Base-by-base conservation (phyloP, 2,888 invertebrate genomes). In the Oligia latruncula region DNA sequence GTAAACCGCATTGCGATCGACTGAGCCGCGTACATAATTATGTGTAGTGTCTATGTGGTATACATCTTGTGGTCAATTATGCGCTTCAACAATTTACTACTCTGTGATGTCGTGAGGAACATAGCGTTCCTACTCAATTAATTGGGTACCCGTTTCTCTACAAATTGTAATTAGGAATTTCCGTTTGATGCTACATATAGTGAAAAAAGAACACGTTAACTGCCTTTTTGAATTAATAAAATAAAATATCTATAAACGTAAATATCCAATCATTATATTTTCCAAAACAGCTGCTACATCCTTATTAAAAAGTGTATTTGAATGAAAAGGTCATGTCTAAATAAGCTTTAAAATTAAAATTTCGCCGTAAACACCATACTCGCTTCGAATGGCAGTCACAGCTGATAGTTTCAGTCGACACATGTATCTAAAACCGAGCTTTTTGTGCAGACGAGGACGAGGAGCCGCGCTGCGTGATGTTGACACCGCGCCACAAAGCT, bases 401-500 rank as follows among this genome's bases (percentile, higher is more conserved):
- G 40, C 70, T 67, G 40, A 77, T 74, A 52, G 78, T 78, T 77
- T 64, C 52, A 29, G 17, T 70, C 71, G 65, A 75, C 60, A 23
- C 67, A 82, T 72, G 65, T 66, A 62, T 82, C 74, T 79, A 66
- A 85, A 75, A 75, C 67, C 58, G 78, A 75, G 66, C 70, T 89
- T 92, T 95, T 93, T 93, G 92, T 92, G 89, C 97, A 98, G 98
- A 98, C 96, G 98, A 98, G 94, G 98, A 98, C 91, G 98, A 98
- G 90, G 98, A 98, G 95, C 98, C 98, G 86, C 98, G 98, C 92
- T 98, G 98, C 94, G 97, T 98, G 91, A 98, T 98, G 91, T 97
- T 99, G 91, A 99, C 99, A 82, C 98, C 98, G 92, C 98, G 96
- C 92, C 98, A 99, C 95, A 99, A 99, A 97, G 98, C 98, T 88